Evolutionary conservation across 2,797 vertebrate species (phyloP).

Genomic region (Poeciliopsis turneri): DNA sequence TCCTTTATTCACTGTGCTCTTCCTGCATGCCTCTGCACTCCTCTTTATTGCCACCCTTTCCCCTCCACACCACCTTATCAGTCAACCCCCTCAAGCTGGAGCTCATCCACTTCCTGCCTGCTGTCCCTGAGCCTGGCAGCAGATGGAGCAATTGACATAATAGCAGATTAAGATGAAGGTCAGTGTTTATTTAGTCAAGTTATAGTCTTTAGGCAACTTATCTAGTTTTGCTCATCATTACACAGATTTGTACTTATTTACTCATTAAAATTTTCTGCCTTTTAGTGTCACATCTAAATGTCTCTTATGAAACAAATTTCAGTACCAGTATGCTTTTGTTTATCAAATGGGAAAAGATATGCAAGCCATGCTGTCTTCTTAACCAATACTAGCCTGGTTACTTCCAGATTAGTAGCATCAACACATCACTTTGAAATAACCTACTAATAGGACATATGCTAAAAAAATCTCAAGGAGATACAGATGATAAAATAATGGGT

Average conservation of each 20-base stretch:
- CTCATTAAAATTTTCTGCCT: background rate
- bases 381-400: background rate
- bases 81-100: constrained; percentile 29
- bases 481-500: background rate
- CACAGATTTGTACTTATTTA: background rate
- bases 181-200: constrained; percentile 2
- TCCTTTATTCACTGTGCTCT: constrained; percentile 80
- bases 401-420: background rate
- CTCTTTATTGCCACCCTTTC: constrained; percentile 52
- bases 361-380: background rate
- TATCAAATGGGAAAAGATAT: background rate
- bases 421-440: background rate
- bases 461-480: background rate
- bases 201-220: background rate
- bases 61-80: constrained; percentile 16
- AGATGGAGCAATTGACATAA: constrained; percentile 28
- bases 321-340: background rate
- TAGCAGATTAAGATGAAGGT: constrained; percentile 14
- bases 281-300: background rate
- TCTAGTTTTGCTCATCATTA: background rate
- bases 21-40: constrained; percentile 65
- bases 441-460: background rate
- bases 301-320: background rate
- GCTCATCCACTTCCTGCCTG: constrained; percentile 49
- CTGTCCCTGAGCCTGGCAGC: constrained; percentile 28